Percentiles rank a stretch among this genome's conserved stretches.
Evolutionary conservation across 2,888 invertebrate genomes (phyloP).

Genomic region (Callimorpha dominula): DNA sequence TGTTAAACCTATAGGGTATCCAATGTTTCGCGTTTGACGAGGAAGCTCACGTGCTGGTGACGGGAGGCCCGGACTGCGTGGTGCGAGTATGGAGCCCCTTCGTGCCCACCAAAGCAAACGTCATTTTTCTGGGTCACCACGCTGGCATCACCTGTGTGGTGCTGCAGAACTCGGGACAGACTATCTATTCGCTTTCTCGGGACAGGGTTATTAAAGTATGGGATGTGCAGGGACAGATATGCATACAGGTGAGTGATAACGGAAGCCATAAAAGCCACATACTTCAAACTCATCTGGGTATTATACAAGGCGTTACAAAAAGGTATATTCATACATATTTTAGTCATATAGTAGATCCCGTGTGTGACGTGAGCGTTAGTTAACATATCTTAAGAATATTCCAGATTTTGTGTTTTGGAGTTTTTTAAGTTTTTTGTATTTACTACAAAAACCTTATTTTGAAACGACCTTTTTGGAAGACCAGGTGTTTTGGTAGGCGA

Average conservation of each 20-base stretch:
- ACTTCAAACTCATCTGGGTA: no score
- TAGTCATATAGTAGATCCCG: no score
- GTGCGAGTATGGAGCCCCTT: conserved; percentile 94
- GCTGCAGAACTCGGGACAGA: conserved; percentile 88
- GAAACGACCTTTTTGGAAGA: no score
- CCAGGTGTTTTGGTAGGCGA: no score
- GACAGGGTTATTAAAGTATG: conserved; percentile 92
- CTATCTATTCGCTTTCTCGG: conserved; percentile 90
- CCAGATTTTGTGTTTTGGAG: no score
- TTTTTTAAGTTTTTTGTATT: no score
- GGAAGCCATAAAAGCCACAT: no score
- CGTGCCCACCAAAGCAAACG: conserved; percentile 89
- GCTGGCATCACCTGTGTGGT: conserved; percentile 89
- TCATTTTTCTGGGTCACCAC: conserved; percentile 89
- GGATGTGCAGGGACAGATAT: conserved; percentile 89
- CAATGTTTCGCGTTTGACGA: conserved; percentile 88
- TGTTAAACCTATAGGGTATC: conserved; percentile 78
- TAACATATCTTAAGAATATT: no score
- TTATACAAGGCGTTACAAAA: no score
- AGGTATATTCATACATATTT: no score
- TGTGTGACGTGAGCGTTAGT: no score
- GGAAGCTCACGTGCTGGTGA: conserved; percentile 87
- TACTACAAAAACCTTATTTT: no score
- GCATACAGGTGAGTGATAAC: conserved; percentile 86
- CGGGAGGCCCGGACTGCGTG: conserved; percentile 92